Evolutionary conservation across 2,797 vertebrate genomes (phyloP).

Genomic region (Epinephelus coioides): DNA sequence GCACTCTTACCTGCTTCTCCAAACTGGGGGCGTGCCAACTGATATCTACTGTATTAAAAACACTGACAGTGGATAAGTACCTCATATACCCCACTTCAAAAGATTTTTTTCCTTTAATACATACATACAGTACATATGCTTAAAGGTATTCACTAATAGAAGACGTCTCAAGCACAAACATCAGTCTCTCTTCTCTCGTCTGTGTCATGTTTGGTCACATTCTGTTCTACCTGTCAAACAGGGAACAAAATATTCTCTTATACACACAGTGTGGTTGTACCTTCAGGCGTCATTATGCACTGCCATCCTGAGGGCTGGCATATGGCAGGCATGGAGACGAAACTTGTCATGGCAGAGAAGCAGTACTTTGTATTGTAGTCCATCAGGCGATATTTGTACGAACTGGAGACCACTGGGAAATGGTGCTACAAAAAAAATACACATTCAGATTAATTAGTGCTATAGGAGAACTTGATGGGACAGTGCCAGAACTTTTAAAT

Average conservation of each 20-base stretch:
- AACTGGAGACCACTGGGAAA: conserved; percentile 26
- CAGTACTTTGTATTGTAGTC: conserved; percentile 74
- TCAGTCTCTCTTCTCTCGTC: not conserved
- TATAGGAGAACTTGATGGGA: not conserved
- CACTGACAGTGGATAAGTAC: no score
- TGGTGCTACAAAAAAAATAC: conserved; percentile 55
- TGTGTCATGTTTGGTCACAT: conserved; percentile 35
- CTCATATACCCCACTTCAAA: no score
- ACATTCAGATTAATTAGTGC: not conserved
- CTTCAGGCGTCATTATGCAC: conserved; percentile 71
- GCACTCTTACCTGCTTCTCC: no score
- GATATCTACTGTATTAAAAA: no score
- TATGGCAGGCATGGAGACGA: conserved; percentile 25
- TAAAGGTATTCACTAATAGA: not conserved
- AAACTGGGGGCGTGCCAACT: no score
- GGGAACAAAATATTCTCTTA: not conserved
- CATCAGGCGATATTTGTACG: conserved; percentile 55
- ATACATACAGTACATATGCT: not conserved
- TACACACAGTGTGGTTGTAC: conserved; percentile 46
- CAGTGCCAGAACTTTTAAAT: not conserved
- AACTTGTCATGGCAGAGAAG: conserved; percentile 73
- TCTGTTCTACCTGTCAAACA: conserved; percentile 39
- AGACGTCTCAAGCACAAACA: not conserved
- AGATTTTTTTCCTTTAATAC: not conserved
- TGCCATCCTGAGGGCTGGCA: conserved; percentile 66